phyloP scores from a whole-genome alignment of 2,888 invertebrate genomes.

The Xestoiulus laeticollis region DNA sequence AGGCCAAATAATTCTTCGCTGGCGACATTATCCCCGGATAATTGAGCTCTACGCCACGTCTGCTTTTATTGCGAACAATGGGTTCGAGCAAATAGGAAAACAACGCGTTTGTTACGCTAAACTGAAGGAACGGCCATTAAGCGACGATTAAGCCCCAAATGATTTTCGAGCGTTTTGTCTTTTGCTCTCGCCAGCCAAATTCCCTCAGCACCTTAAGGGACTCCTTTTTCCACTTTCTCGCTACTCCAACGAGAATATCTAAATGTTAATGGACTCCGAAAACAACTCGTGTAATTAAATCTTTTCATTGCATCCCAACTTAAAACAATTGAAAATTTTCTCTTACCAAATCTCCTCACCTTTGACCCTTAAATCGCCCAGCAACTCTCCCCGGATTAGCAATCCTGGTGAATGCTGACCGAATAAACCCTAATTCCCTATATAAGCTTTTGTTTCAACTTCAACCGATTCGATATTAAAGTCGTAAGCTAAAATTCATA shows the following conservation, averaged over 20 bases:
- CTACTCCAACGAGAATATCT: conserved; percentile 16
- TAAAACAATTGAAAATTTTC: conserved; percentile 26
- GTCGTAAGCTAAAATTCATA: no score
- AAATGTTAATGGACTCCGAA: conserved; percentile 13
- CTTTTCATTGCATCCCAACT: conserved; percentile 16
- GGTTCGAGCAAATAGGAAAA: conserved; percentile 18
- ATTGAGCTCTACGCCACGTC: conserved; percentile 9
- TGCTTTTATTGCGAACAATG: conserved; percentile 26
- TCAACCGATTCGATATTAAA: no score
- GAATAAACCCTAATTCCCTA: not conserved
- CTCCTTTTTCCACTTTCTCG: not conserved
- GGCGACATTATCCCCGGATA: conserved; percentile 26
- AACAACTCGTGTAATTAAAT: conserved; percentile 18
- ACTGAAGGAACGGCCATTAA: conserved; percentile 26
- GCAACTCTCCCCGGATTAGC: not conserved
- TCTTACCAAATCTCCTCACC: not conserved
- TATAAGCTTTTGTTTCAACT: not conserved
- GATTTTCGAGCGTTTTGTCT: conserved; percentile 26
- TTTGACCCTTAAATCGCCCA: not conserved
- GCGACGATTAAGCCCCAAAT: conserved; percentile 18
- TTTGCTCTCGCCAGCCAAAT: conserved; percentile 26
- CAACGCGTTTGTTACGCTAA: conserved; percentile 26
- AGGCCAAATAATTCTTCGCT: conserved; percentile 17
- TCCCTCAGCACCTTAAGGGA: conserved; percentile 26
- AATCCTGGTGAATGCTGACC: not conserved